These are phyloP conservation scores for Pluvialis apricaria DNA, from an alignment of 2,113 vertebrate species.

Conservation along the genomic window DNA sequence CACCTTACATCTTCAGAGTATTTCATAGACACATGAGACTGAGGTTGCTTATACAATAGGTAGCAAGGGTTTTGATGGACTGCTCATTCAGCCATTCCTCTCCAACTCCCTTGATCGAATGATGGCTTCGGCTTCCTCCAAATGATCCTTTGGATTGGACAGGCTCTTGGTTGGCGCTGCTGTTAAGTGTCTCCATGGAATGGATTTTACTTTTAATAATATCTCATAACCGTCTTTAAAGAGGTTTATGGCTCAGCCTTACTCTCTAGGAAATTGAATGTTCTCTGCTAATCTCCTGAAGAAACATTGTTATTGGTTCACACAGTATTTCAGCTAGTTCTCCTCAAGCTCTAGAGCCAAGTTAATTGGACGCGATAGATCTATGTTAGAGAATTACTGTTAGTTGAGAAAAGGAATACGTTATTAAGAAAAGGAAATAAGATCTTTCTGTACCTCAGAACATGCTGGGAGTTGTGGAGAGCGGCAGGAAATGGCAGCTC, in stretches of 20 bases:
- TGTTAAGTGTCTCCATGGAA: neutral
- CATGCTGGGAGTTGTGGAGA: neutral
- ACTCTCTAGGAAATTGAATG: neutral
- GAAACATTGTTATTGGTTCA: constrained; percentile 5
- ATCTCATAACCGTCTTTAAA: constrained; percentile 7
- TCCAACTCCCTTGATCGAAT: neutral
- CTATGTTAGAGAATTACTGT: neutral
- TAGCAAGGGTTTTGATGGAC: neutral
- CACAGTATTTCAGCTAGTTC: neutral
- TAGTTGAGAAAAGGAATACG: neutral
- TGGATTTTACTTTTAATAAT: neutral
- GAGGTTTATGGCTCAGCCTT: constrained; percentile 18
- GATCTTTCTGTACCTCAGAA: neutral
- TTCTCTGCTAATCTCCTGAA: constrained; percentile 1
- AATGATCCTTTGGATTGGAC: neutral
- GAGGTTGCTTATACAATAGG: neutral
- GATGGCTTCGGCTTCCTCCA: neutral
- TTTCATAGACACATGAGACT: neutral
- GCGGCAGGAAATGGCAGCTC: constrained; percentile 19
- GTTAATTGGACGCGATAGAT: neutral
- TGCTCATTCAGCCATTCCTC: neutral
- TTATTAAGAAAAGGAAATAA: neutral
- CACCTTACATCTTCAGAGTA: neutral
- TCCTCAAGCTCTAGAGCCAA: neutral
- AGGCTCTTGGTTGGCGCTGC: neutral